Conservation (phyloP, 2,888 invertebrate species). For the Lumbricus terrestris region DNA sequence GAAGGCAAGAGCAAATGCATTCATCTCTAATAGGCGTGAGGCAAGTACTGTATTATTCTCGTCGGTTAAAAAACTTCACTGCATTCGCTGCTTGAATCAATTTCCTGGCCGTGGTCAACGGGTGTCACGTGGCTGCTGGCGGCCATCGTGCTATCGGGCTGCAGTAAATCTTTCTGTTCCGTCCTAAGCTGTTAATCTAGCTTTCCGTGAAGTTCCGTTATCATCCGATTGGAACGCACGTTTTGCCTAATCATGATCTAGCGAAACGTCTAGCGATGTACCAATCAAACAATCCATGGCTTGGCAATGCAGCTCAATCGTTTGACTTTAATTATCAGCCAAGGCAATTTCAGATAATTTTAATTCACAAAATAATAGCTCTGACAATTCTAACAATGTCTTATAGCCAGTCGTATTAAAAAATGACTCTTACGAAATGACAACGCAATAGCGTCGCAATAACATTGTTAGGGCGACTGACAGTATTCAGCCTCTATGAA, state of each 20-base stretch:
- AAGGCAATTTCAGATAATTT: neutral
- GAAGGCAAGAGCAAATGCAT: neutral
- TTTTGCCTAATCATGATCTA: neutral
- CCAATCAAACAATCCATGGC: too few relatives aligned
- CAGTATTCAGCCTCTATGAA: too few relatives aligned
- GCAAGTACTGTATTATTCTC: neutral
- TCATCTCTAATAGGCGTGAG: neutral
- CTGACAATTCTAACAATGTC: too few relatives aligned
- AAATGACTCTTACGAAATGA: too few relatives aligned
- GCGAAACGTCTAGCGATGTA: neutral
- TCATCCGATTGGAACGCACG: neutral
- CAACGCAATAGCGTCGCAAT: too few relatives aligned
- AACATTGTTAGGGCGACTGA: too few relatives aligned
- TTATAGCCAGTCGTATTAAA: too few relatives aligned
- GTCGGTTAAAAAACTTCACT: neutral
- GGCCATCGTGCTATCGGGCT: neutral
- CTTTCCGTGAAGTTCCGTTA: neutral
- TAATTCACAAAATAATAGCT: neutral
- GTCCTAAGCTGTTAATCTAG: conserved; percentile 3
- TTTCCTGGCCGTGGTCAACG: neutral
- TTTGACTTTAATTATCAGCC: neutral
- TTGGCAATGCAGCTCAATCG: neutral
- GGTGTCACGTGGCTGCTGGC: neutral
- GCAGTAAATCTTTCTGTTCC: neutral
- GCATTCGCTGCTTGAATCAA: neutral